Percentiles rank a stretch among this genome's conserved stretches.
Conservation (phyloP, 2,888 invertebrate genomes). For the Cantharis rustica region DNA sequence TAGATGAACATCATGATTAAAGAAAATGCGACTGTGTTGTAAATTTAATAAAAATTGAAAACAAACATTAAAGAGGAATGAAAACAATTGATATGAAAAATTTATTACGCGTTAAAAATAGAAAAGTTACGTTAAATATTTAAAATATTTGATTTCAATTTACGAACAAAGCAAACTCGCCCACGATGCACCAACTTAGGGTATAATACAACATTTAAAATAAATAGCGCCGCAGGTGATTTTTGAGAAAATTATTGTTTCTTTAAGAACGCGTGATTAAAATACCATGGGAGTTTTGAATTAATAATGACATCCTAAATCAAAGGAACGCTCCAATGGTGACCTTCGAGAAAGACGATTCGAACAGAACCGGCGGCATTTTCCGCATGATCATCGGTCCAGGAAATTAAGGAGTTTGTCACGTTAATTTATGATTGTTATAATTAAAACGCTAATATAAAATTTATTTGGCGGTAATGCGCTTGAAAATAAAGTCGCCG, state of each 20-base stretch:
- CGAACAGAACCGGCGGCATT: neutral
- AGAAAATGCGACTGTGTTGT: neutral
- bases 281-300: neutral
- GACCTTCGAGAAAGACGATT: neutral
- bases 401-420: neutral
- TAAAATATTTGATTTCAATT: neutral
- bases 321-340: neutral
- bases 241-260: neutral
- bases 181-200: too few species aligned
- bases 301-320: neutral
- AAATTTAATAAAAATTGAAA: neutral
- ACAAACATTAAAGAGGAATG: neutral
- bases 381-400: neutral
- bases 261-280: too few species aligned
- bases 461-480: constrained; percentile 8
- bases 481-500: constrained; percentile 9
- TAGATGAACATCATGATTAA: neutral
- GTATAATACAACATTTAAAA: neutral
- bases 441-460: constrained; percentile 9
- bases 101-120: neutral
- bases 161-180: neutral
- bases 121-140: neutral
- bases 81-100: neutral
- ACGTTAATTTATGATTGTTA: neutral
- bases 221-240: neutral